Base-by-base conservation (phyloP, 1,140 invertebrate species). In the Drosophila nebulosa region DNA sequence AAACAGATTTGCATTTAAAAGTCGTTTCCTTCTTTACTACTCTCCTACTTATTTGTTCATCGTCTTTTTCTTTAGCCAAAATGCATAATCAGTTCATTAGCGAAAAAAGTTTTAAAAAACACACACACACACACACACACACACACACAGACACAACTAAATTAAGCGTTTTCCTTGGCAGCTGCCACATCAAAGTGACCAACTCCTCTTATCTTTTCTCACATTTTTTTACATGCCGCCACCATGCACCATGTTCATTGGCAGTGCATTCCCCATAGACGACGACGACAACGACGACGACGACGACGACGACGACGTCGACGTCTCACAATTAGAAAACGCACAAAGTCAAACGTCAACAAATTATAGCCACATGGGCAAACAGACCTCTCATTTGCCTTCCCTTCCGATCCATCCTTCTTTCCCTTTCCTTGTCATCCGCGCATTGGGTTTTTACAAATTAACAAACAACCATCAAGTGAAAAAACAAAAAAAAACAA, bases 341-440 rank as follows among this genome's bases (percentile, higher is more conserved):
- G 83, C 83, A 88, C 78, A 88, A 88, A 88, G 83, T 89, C 84
- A 88, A 88, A 88, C 83, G 83, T 88, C 83, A 88, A 88, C 83
- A 88, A 88, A 88, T 88, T 88, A 88, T 88, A 88, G 78, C 78
- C 83, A 88, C 83, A 88, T 88, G 83, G 83, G 55, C 78, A 80
- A 69, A 77, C 83, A 88, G 64, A 46, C 59, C 39, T 14, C 12
- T 51, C 9, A 24, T 1, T 16, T n/a, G 4, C 18, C 0, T 9
- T 10, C n/a, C 10, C 39, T 3, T 2, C 3, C 16, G 16, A 18
- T 21, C 30, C 3, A 18, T 21, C 30, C 3, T 32, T 10, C 39
- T 21, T 6, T 46, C 16, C 21, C 16, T 1, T 39, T 39, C 4
- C 16, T 58, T 39, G 42, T 27, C 36, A 46, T 21, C n/a, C 39